Evolutionary conservation across 2,113 vertebrate genomes (phyloP), one percentile per base, ranked within the genome.

Genomic region (Myotis lucifugus): DNA sequence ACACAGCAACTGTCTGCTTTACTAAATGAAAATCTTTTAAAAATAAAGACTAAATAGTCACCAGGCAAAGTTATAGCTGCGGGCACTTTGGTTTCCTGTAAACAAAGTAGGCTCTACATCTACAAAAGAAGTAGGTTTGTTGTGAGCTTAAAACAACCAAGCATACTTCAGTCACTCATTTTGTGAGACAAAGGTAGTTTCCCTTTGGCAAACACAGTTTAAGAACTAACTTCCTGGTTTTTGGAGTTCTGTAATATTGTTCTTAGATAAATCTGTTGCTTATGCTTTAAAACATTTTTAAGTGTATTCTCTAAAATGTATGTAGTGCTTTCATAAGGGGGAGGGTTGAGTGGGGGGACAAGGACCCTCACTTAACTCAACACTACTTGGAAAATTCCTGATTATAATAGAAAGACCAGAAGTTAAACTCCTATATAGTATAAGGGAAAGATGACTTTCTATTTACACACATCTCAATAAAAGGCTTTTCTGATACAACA

Each of bases 1-100:
- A 89, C 88, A 95, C 92, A 97, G 96, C 96, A 96, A 96, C 64
- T 69, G 89, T 94, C 86, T 91, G 86, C 64, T 94, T 95, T 89
- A 92, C 79, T 73, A 97, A 87, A 87, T 69, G 88, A 89, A 96
- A 96, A 95, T 85, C 59, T 46, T 93, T 96, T 56, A 11, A 78
- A 96, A 96, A 90, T 37, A 90, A 82, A 95, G 90, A 64, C 32
- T 90, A 95, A 94, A 78, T 92, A 88, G 34, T 85, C 64, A 85
- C n/a, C 86, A 85, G 77, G 67, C 77, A 96, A 96, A 97, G 67
- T 84, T 95, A 86, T 10, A 97, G 88, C 46, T 87, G 83, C 88
- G 83, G 73, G 46, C 23, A 91, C 40, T 91, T 37, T 88, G 64
- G 88, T 92, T 95, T 92, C 90, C 25, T 86, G 85, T 77, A 93